Percentiles rank a stretch among this genome's conserved stretches.
These are phyloP conservation scores for Pterobdella sp. DNA, from an alignment of 2,888 invertebrate genomes.

Conservation along the genomic window DNA sequence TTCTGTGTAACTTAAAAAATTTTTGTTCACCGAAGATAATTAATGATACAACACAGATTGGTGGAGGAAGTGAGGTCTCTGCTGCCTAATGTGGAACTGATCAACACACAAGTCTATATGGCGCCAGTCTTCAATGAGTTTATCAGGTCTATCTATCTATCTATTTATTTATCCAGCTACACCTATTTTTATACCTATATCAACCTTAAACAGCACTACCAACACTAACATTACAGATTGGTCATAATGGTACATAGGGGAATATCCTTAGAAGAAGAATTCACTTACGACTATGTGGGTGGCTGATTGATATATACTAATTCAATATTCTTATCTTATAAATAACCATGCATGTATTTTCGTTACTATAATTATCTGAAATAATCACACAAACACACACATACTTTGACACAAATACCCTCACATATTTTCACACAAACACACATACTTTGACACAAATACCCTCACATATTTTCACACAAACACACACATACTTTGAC, in stretches of 20 bases:
- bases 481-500: neutral
- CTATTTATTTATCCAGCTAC: no score
- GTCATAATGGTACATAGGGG: conserved; percentile 65
- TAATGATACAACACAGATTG: conserved; percentile 54
- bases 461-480: neutral
- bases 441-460: neutral
- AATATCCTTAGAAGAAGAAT: conserved; percentile 54
- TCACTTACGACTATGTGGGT: conserved; percentile 63
- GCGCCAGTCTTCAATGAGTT: conserved; percentile 80
- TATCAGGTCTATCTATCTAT: conserved; percentile 50
- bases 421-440: neutral
- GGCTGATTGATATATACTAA: neutral
- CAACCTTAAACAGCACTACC: neutral
- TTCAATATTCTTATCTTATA: no score
- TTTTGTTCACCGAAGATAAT: neutral
- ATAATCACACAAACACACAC: neutral
- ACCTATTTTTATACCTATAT: no score
- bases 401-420: neutral
- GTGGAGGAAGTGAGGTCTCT: conserved; percentile 84
- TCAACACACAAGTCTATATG: conserved; percentile 86
- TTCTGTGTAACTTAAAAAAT: no score
- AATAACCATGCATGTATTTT: neutral
- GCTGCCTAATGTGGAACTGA: conserved; percentile 64
- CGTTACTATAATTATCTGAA: no score
- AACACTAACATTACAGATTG: conserved; percentile 2